phyloP scores from a whole-genome alignment of 2,113 vertebrate species.

The Marcusenius ussheri region DNA sequence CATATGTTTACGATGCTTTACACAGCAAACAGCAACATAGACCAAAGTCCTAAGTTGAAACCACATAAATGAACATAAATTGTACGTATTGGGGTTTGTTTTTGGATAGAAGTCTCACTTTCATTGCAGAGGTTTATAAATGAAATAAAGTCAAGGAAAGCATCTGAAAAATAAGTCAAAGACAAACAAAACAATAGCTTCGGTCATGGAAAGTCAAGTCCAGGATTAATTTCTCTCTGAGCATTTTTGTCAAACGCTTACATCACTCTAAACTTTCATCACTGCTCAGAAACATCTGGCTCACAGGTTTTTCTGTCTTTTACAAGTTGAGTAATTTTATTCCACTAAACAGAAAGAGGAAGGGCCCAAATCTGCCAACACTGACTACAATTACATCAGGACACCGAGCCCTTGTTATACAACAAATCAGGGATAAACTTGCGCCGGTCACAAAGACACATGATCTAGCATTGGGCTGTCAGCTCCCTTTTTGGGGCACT shows the following conservation, averaged over 20 bases:
- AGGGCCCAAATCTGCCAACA: slow-evolving; percentile 28
- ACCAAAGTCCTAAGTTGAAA: slow-evolving; percentile 1
- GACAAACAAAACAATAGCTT: slow-evolving; percentile 55
- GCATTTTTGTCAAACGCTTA: slow-evolving; percentile 77
- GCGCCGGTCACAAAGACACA: slow-evolving; percentile 41
- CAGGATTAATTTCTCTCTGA: slow-evolving; percentile 75
- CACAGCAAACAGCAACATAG: not conserved
- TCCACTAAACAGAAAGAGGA: slow-evolving; percentile 49
- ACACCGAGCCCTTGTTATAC: slow-evolving; percentile 50
- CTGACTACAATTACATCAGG: slow-evolving; percentile 57
- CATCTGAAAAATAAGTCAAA: slow-evolving; percentile 49
- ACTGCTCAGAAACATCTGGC: slow-evolving; percentile 84
- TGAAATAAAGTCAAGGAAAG: slow-evolving; percentile 23
- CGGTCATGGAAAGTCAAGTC: slow-evolving; percentile 58
- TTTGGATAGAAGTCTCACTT: not conserved
- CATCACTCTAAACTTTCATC: slow-evolving; percentile 76
- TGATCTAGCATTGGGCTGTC: slow-evolving; percentile 49
- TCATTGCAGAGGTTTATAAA: slow-evolving; percentile 31
- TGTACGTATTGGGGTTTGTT: not conserved
- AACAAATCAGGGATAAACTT: slow-evolving; percentile 36
- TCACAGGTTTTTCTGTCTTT: slow-evolving; percentile 59
- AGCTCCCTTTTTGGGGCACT: slow-evolving; percentile 52
- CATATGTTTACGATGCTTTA: not conserved
- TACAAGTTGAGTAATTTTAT: slow-evolving; percentile 66
- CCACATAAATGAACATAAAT: slow-evolving; percentile 1